Conservation (phyloP, 2,113 vertebrate genomes). For the Bambusicola thoracicus region DNA sequence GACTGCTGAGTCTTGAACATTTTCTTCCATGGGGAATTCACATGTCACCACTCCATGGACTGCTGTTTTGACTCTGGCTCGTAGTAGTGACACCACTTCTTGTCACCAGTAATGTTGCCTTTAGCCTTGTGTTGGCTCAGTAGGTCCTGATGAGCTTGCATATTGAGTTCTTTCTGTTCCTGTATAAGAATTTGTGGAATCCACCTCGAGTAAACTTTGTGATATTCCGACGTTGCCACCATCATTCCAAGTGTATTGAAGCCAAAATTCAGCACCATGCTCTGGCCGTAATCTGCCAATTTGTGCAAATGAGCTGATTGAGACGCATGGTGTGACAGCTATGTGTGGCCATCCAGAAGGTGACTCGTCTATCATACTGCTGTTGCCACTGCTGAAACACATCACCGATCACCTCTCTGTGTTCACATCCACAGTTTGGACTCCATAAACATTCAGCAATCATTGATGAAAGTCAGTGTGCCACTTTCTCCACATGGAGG, state of each 20-base stretch:
- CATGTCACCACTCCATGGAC: too few relatives aligned
- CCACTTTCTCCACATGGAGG: neutral
- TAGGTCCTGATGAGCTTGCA: neutral
- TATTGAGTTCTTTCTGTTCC: neutral
- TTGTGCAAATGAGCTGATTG: neutral
- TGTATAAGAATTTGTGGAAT: neutral
- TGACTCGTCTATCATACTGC: neutral
- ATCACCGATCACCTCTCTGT: neutral
- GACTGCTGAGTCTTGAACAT: neutral
- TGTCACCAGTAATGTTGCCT: neutral
- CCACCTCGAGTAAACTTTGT: neutral
- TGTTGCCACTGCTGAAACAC: neutral
- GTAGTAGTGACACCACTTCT: neutral
- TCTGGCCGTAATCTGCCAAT: neutral
- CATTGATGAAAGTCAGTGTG: neutral
- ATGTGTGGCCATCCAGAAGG: too few relatives aligned
- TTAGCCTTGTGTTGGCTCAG: neutral
- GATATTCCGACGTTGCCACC: neutral
- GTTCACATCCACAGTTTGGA: neutral
- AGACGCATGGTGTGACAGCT: neutral
- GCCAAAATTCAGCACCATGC: neutral
- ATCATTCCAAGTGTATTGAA: neutral
- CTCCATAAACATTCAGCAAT: neutral
- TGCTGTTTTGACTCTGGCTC: neutral
- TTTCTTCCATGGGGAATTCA: neutral